Conservation (phyloP, 2,888 invertebrate genomes). For the Eupithecia abbreviata region DNA sequence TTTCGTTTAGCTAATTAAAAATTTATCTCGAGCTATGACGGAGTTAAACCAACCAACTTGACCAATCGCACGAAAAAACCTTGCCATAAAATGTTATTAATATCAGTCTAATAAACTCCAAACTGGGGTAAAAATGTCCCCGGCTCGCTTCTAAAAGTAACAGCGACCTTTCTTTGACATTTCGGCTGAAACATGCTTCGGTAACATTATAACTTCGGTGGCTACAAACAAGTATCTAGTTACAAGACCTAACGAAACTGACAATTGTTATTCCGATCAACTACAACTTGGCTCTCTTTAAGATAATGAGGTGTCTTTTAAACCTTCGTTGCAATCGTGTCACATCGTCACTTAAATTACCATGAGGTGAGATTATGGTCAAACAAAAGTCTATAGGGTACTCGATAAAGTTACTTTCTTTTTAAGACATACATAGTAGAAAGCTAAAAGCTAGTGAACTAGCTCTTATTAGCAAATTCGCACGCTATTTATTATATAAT, state of each 20-base stretch:
- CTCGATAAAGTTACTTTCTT: no score
- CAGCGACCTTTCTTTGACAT: slow-evolving; percentile 31
- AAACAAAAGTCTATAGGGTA: no score
- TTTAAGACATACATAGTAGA: no score
- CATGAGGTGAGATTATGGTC: no score
- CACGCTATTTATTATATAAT: background rate
- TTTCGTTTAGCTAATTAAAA: background rate
- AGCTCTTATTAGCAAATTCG: background rate
- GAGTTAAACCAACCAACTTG: background rate
- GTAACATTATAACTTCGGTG: slow-evolving; percentile 2
- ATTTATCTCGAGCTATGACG: background rate
- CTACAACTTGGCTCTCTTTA: background rate
- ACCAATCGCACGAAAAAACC: background rate
- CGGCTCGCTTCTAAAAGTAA: slow-evolving; percentile 24
- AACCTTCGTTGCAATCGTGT: no score
- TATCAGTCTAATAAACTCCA: slow-evolving; percentile 19
- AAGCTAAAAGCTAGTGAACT: no score
- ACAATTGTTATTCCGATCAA: background rate
- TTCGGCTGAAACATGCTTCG: slow-evolving; percentile 13
- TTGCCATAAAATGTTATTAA: slow-evolving; percentile 13
- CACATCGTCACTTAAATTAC: no score
- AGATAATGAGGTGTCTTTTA: background rate
- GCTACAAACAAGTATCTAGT: background rate
- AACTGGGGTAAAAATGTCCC: slow-evolving; percentile 26
- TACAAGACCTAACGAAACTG: background rate